Base-by-base conservation (phyloP, 2,113 vertebrate genomes). In the Rostratula benghalensis region DNA sequence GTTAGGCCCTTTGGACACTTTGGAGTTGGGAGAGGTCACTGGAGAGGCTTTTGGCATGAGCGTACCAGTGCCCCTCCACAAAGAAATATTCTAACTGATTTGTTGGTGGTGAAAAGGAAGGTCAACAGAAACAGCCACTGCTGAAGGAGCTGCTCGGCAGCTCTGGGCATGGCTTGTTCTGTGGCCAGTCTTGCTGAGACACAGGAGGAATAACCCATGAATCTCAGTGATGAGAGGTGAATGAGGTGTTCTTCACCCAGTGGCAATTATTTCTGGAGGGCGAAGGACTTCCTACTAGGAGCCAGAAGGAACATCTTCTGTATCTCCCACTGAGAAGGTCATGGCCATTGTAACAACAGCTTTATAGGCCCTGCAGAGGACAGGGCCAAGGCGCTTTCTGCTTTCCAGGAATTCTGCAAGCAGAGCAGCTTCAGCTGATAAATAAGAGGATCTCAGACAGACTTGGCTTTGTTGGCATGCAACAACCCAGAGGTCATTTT, bases 371-470 rank as follows among this genome's bases (percentile, higher is more conserved):
- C 24, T 82, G 83, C 28, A 51, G 28, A 80, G 54, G 71, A 74
- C 9, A 18, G 83, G 92, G 71, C 54, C 85, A 79, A 85, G 22
- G 74, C 77, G 83, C 63, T 87, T 91, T 87, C 68, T 6, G 8
- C 59, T 83, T 89, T 95, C 93, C 81, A 95, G 87, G 93, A 96
- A 92, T 89, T 51, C 54, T 70, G 18, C 60, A 60, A 51, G 43
- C 86, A 27, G 50, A 57, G 37, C 65, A 91, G 57, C n/a, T 94
- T 75, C 77, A 94, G 61, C 77, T 92, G 21, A 93, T 74, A 87
- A 91, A 94, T 70, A 76, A 90, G 89, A 20, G 45, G 53, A 93
- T 79, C 10, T 18, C 51, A 74, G 70, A 50, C 65, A 87, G 83
- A 48, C 79, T 94, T 15, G 22, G 84, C 75, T 93, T 82, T 1